These are phyloP conservation scores for Acronicta psi DNA, from an alignment of 2,888 invertebrate genomes.

Conservation along the genomic window DNA sequence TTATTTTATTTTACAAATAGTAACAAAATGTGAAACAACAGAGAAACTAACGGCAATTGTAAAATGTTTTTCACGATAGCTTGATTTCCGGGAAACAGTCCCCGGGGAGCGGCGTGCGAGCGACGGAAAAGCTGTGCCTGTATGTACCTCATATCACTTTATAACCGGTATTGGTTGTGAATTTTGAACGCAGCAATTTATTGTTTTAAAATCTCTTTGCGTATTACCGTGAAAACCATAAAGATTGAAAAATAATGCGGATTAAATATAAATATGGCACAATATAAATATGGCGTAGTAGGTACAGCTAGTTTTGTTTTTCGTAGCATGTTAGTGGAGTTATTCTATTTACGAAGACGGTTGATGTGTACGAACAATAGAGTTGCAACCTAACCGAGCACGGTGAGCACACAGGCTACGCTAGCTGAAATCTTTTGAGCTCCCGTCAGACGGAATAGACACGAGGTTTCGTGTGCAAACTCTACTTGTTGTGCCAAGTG, in stretches of 20 bases:
- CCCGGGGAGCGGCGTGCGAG: constrained; percentile 35
- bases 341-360: constrained; percentile 65
- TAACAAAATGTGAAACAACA: constrained; percentile 58
- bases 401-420: constrained; percentile 65
- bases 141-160: constrained; percentile 50
- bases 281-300: constrained; percentile 48
- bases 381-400: constrained; percentile 70
- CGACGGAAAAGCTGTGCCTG: constrained; percentile 40
- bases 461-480: constrained; percentile 68
- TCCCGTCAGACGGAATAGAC: constrained; percentile 71
- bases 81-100: constrained; percentile 62
- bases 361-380: constrained; percentile 74
- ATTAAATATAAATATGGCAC: constrained; percentile 6
- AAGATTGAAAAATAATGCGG: not conserved
- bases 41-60: constrained; percentile 59
- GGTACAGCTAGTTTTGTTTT: constrained; percentile 42
- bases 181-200: no score
- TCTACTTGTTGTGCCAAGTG: constrained; percentile 66
- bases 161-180: constrained; percentile 35
- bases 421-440: constrained; percentile 76
- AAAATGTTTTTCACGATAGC: constrained; percentile 63
- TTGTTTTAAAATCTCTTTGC: constrained; percentile 43
- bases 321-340: constrained; percentile 57
- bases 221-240: constrained; percentile 15
- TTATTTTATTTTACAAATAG: not conserved